Base-by-base conservation (phyloP, 2,888 invertebrate genomes). In the Nysson spinosus region DNA sequence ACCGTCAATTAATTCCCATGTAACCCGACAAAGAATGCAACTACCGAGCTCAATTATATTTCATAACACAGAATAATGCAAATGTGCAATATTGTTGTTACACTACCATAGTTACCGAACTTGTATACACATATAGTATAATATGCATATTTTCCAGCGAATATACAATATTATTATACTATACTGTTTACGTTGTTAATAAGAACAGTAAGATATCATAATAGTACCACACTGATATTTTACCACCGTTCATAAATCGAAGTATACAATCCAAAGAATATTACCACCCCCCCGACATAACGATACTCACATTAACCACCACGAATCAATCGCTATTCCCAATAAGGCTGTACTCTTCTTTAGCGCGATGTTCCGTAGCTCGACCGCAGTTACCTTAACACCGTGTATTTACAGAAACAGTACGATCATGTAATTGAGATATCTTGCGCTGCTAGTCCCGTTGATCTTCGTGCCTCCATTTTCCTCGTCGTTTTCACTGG, bases 341-440 rank as follows among this genome's bases (percentile, higher is more conserved):
- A 58, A 67, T 47, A 17, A 14, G 12, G 12, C 47, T 37, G 47
- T 40, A 40, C 28, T 63, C 63, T 16, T 51, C 44, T 49, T 39
- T 34, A 7, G 32, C 32, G 20, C 57, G 46, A 16, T 28, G 9
- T 35, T 39, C 61, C 72, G 56, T 63, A 54, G 51, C 60, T 40
- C 60, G 56, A 58, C 44, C 51, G 72, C 76, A 65, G 44, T 50
- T 55, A 51, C 22, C 35, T 28, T 47, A 47, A 57, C 44, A 44
- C 40, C 22, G 46, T 65, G 51, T 80, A 82, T 83, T 85, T 84
- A 86, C 80, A 85, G 70, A 68, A 83, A 74, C 46, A 85, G 77
- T 63, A 85, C 85, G 70, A 85, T 83, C 83, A 84, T 84, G 63
- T 84, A 85, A 79, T 83, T 84, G 75, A 86, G 78, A 81, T 82